phyloP scores from a whole-genome alignment of 2,113 vertebrate genomes.

The Symphodus melops region DNA sequence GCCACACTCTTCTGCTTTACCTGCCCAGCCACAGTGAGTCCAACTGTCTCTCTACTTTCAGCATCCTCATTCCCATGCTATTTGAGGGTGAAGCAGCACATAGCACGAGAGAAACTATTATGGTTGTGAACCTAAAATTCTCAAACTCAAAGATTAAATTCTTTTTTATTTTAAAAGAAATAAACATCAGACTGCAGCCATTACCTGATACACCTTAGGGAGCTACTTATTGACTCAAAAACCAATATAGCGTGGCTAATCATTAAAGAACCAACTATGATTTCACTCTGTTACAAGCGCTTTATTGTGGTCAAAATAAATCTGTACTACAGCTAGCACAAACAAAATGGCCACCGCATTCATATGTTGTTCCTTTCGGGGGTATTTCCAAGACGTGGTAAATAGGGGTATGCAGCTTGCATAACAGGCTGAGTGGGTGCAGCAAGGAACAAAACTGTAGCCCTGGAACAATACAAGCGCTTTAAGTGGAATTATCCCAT shows the following conservation, averaged over 20 bases:
- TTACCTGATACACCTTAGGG: slow-evolving; percentile 39
- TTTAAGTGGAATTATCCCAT: slow-evolving; percentile 60
- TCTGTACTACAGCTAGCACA: slow-evolving; percentile 18
- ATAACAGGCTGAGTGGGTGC: slow-evolving; percentile 67
- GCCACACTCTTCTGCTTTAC: slow-evolving; percentile 74
- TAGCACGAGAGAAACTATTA: neutral
- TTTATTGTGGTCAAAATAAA: slow-evolving; percentile 43
- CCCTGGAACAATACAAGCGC: slow-evolving; percentile 72
- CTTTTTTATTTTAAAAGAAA: neutral
- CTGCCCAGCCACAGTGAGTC: slow-evolving; percentile 39
- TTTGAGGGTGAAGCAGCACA: neutral
- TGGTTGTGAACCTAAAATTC: slow-evolving; percentile 9
- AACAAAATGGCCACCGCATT: slow-evolving; percentile 29
- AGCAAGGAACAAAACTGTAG: slow-evolving; percentile 55
- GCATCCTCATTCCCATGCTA: slow-evolving; percentile 17
- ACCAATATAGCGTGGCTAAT: slow-evolving; percentile 50
- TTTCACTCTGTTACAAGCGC: slow-evolving; percentile 27
- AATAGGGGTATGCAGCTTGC: slow-evolving; percentile 49
- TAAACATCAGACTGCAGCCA: slow-evolving; percentile 29
- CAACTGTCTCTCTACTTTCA: slow-evolving; percentile 41
- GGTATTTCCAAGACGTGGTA: slow-evolving; percentile 39
- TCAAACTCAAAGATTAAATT: neutral
- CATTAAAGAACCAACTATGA: slow-evolving; percentile 44
- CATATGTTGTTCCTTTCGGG: slow-evolving; percentile 30
- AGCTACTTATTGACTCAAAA: slow-evolving; percentile 64